Percentiles rank a stretch among this genome's conserved stretches.
These are phyloP conservation scores for Acomys russatus DNA, from an alignment of 2,797 vertebrate species.

Conservation along the genomic window DNA sequence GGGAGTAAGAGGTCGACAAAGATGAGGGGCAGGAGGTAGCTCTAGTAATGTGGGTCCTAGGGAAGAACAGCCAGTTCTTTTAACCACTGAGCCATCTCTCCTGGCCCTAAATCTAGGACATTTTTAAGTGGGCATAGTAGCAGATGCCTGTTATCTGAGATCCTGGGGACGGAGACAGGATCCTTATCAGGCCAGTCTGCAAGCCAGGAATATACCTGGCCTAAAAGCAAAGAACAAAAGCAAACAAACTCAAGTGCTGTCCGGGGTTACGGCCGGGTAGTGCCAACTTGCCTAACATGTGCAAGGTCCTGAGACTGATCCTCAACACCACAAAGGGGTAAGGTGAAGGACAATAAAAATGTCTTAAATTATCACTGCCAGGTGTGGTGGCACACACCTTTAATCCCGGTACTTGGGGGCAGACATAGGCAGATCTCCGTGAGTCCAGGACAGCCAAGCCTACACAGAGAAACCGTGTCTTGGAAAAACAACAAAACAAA, in stretches of 20 bases:
- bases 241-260: neutral
- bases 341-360: neutral
- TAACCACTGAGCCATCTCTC: neutral
- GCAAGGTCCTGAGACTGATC: neutral
- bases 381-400: too few species aligned
- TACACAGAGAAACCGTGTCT: too few species aligned
- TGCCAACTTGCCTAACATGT: neutral
- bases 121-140: neutral
- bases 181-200: neutral
- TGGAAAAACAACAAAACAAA: too few species aligned
- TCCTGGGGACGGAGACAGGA: neutral
- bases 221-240: neutral
- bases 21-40: too few species aligned
- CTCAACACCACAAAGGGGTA: neutral
- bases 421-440: too few species aligned
- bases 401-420: too few species aligned
- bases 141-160: neutral
- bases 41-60: neutral
- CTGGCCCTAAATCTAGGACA: slow-evolving; percentile 13
- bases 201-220: neutral
- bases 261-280: neutral
- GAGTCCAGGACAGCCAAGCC: too few species aligned
- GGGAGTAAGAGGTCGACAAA: too few species aligned
- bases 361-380: neutral
- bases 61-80: neutral